phyloP scores from a whole-genome alignment of 1,140 invertebrate species.

The Amphibalanus amphitrite region DNA sequence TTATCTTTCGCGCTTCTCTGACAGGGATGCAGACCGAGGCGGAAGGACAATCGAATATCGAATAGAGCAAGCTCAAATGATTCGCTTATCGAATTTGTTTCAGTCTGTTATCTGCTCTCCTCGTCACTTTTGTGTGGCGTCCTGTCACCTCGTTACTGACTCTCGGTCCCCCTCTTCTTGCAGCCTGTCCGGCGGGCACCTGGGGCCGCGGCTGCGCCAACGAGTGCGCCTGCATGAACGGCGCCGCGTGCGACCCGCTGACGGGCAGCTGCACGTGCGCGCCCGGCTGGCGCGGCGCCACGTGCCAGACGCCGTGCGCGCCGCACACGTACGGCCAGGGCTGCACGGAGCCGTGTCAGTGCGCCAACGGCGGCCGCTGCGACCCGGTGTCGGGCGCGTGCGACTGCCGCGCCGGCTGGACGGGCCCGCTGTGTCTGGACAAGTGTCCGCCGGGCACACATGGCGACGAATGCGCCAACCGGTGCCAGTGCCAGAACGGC shows the following conservation, averaged over 20 bases:
- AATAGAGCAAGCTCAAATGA: too few relatives aligned
- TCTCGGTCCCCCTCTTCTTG: conserved; percentile 11
- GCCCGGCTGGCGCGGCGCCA: conserved; percentile 45
- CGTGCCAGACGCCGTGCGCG: conserved; percentile 53
- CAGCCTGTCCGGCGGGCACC: conserved; percentile 50
- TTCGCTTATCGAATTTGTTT: too few relatives aligned
- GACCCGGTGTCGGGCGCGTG: conserved; percentile 71
- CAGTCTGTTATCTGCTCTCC: too few relatives aligned
- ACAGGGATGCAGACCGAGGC: too few relatives aligned
- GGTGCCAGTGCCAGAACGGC: conserved; percentile 82
- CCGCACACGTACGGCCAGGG: conserved; percentile 38
- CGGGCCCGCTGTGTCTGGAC: conserved; percentile 63
- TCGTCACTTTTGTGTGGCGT: too few relatives aligned
- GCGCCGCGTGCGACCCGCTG: conserved; percentile 53
- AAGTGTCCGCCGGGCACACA: conserved; percentile 55
- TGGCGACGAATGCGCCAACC: conserved; percentile 55
- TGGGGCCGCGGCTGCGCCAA: conserved; percentile 52
- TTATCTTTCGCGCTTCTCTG: too few relatives aligned
- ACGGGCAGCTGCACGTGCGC: conserved; percentile 49
- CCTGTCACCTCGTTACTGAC: too few relatives aligned
- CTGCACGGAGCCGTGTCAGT: conserved; percentile 63
- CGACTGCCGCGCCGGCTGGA: conserved; percentile 51
- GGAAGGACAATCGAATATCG: too few relatives aligned
- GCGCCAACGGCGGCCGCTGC: conserved; percentile 59
- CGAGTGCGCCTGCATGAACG: conserved; percentile 53